Evolutionary conservation across 2,113 vertebrate species (phyloP), one percentile per base, ranked within the genome.

Genomic region (Coryphaenoides rupestris): DNA sequence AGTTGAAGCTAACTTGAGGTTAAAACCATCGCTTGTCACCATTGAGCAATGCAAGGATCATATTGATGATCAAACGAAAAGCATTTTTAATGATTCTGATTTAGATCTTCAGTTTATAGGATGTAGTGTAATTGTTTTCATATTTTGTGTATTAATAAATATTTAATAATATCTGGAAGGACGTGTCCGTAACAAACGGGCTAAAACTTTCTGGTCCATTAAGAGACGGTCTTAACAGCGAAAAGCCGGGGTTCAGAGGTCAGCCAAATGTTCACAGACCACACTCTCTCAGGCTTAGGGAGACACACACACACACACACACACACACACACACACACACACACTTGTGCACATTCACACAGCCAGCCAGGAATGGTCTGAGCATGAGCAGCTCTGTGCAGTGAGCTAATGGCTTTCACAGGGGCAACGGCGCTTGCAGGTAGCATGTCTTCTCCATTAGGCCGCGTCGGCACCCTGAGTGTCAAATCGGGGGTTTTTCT

Each of bases 331-430:
- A 40, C 45, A 54, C 49, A 60, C 23, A 61, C 62, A 26, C 59
- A 64, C 62, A 56, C 53, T 26, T 28, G 9, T 50, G 28, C 15
- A 13, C 6, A 21, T 58, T 68, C 69, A 76, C 78, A 78, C 33
- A 58, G 74, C 19, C 58, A 68, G 69, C 52, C 63, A 90, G 90
- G 91, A 91, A 82, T 69, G 3, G 66, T 81, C 83, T 50, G 63
- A 50, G 13, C 47, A 13, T 14, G 9, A 45, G 47, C 87, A 77
- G 85, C 79, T 77, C n/a, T 86, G 80, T 85, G 87, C 70, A 17
- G 63, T 73, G 75, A 79, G 79, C 84, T 95, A 90, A 96, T 94
- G 91, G 86, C 69, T 95, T 95, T 92, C 88, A 81, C 95, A 95
- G 93, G 28, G 87, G 86, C 81, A 69, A 61, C 70, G 68, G 4